Evolutionary conservation across 2,113 vertebrate genomes (phyloP), one percentile per base, ranked within the genome.

Genomic region (Perognathus longimembris): DNA sequence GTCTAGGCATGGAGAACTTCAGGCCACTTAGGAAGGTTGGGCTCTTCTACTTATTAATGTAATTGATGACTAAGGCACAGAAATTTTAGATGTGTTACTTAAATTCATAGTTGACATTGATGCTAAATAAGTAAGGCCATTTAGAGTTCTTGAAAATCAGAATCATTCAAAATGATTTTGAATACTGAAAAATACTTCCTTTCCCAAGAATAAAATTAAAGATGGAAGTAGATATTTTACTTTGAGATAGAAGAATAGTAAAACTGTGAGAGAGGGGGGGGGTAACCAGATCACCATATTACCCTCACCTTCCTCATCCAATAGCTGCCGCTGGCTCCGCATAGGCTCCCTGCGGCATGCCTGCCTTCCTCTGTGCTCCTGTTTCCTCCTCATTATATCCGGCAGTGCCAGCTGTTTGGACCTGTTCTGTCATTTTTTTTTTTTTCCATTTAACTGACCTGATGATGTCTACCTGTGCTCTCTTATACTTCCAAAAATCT

Each of bases 151-250:
- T 28, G 34, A 69, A 85, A 91, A 38, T 7, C 32, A 75, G 57
- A 34, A 30, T 84, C 57, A 96, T 64, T 87, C 40, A 79, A n/a
- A 89, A 59, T 74, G 24, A 74, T 64, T 38, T 66, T 88, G 30
- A 73, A 28, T 34, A 73, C 1, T 91, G 45, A 11, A 42, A 90
- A 34, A 79, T 40, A 77, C 32, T 59, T 40, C 54, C 64, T 93
- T 42, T 40, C 57, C 63, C 34, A 83, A 85, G 7, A 42, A 28
- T 69, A 77, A 85, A 69, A 61, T 57, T 18, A 54, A 50, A 92
- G 73, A 36, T 80, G 59, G 20, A 8, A 61, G 22, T 61, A 24
- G 24, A 61, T 76, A 28, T 12, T 45, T 11, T 57, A 26, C 20
- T 76, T 36, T 70, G 34, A 92, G 70, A 69, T 36, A 85, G 26